Percentiles rank a stretch among this genome's conserved stretches.
Evolutionary conservation across 2,113 vertebrate species (phyloP).

Genomic region (Numenius arquata): DNA sequence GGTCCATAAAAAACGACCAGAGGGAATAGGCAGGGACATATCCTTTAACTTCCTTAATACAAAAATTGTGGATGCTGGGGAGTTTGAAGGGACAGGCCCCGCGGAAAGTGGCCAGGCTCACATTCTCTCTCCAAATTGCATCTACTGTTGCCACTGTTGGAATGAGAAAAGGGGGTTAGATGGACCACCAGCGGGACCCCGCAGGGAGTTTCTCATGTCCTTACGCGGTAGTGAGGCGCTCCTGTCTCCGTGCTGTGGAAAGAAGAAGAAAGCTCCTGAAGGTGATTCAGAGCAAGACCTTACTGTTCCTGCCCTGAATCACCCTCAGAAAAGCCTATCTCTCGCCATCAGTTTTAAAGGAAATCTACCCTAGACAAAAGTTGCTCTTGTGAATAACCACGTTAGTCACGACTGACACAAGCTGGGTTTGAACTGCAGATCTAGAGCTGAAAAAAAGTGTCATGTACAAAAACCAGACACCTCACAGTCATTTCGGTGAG

Average conservation of each 20-base stretch:
- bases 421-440: not conserved
- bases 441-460: not conserved
- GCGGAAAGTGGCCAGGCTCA: not conserved
- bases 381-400: constrained; percentile 17
- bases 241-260: not conserved
- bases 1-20: constrained; percentile 21
- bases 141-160: not conserved
- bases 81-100: not conserved
- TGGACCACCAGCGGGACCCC: not conserved
- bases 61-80: constrained; percentile 6
- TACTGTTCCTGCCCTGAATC: constrained; percentile 42
- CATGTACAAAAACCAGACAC: not conserved
- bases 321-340: constrained; percentile 11
- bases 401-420: constrained; percentile 22
- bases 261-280: not conserved
- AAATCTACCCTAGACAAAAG: not conserved
- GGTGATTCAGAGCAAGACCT: constrained; percentile 35
- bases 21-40: constrained; percentile 24
- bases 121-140: not conserved
- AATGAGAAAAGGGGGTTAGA: not conserved
- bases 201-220: not conserved
- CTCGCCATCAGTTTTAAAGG: not conserved
- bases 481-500: constrained; percentile 12
- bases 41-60: constrained; percentile 27
- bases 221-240: not conserved